phyloP scores from a whole-genome alignment of 2,113 vertebrate genomes.

The Aphyosemion australe region DNA sequence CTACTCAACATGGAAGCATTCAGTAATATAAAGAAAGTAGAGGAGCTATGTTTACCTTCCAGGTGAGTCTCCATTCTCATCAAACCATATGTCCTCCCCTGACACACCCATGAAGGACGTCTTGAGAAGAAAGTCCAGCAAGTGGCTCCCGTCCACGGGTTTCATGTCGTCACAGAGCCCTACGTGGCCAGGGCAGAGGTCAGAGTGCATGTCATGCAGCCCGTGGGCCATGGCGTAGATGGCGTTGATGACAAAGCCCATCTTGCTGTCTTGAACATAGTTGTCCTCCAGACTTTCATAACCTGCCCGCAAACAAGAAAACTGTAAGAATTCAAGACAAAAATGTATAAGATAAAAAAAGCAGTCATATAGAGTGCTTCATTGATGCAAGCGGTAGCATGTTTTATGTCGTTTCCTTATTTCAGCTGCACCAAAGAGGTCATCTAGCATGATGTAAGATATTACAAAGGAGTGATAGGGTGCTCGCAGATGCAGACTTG shows the following conservation, averaged over 20 bases:
- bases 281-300: slow-evolving; percentile 96
- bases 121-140: slow-evolving; percentile 93
- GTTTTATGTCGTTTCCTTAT: slow-evolving; percentile 2
- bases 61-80: slow-evolving; percentile 95
- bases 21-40: no score
- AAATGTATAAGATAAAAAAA: neutral
- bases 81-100: slow-evolving; percentile 95
- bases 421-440: slow-evolving; percentile 29
- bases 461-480: slow-evolving; percentile 77
- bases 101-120: slow-evolving; percentile 92
- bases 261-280: slow-evolving; percentile 98
- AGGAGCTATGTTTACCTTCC: slow-evolving; percentile 84
- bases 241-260: slow-evolving; percentile 99
- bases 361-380: slow-evolving; percentile 16
- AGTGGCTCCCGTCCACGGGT: slow-evolving; percentile 92
- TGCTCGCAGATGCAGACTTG: slow-evolving; percentile 58
- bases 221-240: slow-evolving; percentile 98
- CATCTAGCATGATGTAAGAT: slow-evolving; percentile 45
- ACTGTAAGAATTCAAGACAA: slow-evolving; percentile 20
- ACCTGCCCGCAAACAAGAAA: slow-evolving; percentile 76
- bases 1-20: no score
- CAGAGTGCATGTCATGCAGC: slow-evolving; percentile 91
- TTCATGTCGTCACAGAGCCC: slow-evolving; percentile 95
- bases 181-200: slow-evolving; percentile 85
- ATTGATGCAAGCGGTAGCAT: slow-evolving; percentile 58